Base-by-base conservation (phyloP, 1,140 invertebrate genomes). In the Halictus rubicundus region DNA sequence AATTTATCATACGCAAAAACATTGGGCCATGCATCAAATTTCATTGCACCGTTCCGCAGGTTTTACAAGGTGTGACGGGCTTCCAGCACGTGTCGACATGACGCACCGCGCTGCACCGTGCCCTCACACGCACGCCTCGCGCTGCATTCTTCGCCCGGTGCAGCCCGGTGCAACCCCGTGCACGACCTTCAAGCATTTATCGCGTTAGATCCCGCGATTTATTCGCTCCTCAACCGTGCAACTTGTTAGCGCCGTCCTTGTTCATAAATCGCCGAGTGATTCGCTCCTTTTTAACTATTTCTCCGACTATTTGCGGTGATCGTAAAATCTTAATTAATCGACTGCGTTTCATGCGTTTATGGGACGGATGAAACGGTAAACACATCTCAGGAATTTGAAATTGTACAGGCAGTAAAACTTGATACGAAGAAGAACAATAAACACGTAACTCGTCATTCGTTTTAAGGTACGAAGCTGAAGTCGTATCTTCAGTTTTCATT, bases 11-110 rank as follows among this genome's bases (percentile, higher is more conserved):
- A 63, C 66, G 68, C 73, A 68, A 60, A 66, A 85, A 83, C 78
- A 76, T 60, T 63, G 60, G 66, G 25, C 64, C 66, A 39, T 57
- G 61, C 72, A 78, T 83, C 72, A 60, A 65, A 86, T 68, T 65
- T 86, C 74, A 87, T 83, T 73, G 81, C 78, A 61, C 82, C 66
- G 64, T 25, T 59, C 70, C 82, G 83, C 63, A 82, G 83, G 68
- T 84, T 83, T 90, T 88, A 89, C 87, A 77, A 88, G 88, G 85
- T 83, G 88, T 88, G 88, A 90, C 88, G 83, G 68, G 63, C 69
- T 54, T 49, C 63, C 76, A 81, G 89, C 89, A 90, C 89, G 88
- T 84, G 86, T 83, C 77, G 64, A 81, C 57, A 68, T 59, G 81
- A 63, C 39, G 71, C 19, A 73, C 70, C 14, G 77, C 64, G 81